These are phyloP conservation scores for Caenorhabditis inopinata DNA, from an alignment of 1,140 invertebrate genomes.

Conservation along the genomic window DNA sequence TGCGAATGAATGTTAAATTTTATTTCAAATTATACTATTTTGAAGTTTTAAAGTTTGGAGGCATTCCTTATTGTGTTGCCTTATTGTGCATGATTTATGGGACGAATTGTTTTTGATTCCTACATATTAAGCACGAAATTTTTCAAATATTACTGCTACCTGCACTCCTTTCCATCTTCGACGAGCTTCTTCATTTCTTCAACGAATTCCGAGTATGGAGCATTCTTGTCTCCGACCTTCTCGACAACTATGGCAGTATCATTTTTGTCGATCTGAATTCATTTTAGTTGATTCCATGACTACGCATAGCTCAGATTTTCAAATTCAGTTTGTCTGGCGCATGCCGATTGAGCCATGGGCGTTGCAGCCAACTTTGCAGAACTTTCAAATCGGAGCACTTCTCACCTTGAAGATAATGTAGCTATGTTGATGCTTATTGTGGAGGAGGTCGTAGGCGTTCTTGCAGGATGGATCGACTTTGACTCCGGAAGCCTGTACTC, in stretches of 20 bases:
- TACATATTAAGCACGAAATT: too few relatives aligned
- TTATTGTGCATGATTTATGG: too few relatives aligned
- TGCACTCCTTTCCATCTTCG: slow-evolving; percentile 64
- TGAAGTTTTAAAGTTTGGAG: too few relatives aligned
- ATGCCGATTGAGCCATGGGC: too few relatives aligned
- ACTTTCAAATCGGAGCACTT: neutral
- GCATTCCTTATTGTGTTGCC: too few relatives aligned
- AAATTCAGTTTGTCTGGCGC: too few relatives aligned
- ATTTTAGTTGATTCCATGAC: neutral
- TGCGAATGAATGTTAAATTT: too few relatives aligned
- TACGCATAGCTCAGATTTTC: neutral
- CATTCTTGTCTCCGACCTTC: slow-evolving; percentile 65
- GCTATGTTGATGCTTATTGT: slow-evolving; percentile 63
- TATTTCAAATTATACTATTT: too few relatives aligned
- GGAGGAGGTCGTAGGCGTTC: slow-evolving; percentile 63
- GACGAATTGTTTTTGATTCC: too few relatives aligned
- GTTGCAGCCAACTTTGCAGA: too few relatives aligned
- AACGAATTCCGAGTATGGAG: slow-evolving; percentile 65
- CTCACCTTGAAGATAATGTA: slow-evolving; percentile 60
- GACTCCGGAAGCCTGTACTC: slow-evolving; percentile 61
- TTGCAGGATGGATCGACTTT: slow-evolving; percentile 65
- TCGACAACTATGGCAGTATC: slow-evolving; percentile 65
- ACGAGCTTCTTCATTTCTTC: slow-evolving; percentile 63
- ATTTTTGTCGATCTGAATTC: slow-evolving; percentile 57
- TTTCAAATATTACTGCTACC: too few relatives aligned